Percentiles rank a stretch among this genome's conserved stretches.
phyloP scores from a whole-genome alignment of 2,797 vertebrate genomes.

The Scolopax rusticola region DNA sequence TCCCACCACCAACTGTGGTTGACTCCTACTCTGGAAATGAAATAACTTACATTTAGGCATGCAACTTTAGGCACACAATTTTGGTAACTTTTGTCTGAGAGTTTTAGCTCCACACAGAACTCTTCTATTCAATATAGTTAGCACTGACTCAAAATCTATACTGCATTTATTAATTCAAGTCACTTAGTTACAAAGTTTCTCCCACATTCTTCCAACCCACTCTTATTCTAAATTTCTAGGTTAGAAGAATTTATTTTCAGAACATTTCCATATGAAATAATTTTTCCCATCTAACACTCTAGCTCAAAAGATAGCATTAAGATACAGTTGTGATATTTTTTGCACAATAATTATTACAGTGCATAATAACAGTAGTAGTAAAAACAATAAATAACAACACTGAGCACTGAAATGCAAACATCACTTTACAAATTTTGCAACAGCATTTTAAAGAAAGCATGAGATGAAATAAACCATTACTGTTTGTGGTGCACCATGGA shows the following conservation, averaged over 20 bases:
- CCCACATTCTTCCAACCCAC: slow-evolving; percentile 32
- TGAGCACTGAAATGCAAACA: not conserved
- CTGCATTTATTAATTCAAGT: slow-evolving; percentile 26
- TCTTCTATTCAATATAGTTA: not conserved
- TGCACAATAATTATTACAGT: not conserved
- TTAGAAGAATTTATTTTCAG: slow-evolving; percentile 22
- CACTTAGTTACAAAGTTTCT: slow-evolving; percentile 16
- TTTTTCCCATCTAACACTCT: not conserved
- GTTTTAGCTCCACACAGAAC: not conserved
- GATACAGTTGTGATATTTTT: not conserved
- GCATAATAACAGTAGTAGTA: not conserved
- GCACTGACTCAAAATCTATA: not conserved
- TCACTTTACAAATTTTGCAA: not conserved
- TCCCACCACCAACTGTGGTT: not conserved
- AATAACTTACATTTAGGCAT: not conserved
- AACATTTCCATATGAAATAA: not conserved
- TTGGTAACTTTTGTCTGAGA: not conserved
- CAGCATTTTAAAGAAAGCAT: not conserved
- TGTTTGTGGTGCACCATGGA: not conserved
- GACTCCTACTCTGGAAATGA: not conserved
- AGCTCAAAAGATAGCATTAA: not conserved
- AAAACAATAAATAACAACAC: slow-evolving; percentile 18
- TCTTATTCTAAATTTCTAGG: not conserved
- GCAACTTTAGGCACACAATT: not conserved
- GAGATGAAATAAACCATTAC: not conserved